A percentile compares a stretch with the other conserved stretches of the same genome.
Evolutionary conservation across 2,113 vertebrate species (phyloP).

Genomic region (Brachypodius melanocephalos): DNA sequence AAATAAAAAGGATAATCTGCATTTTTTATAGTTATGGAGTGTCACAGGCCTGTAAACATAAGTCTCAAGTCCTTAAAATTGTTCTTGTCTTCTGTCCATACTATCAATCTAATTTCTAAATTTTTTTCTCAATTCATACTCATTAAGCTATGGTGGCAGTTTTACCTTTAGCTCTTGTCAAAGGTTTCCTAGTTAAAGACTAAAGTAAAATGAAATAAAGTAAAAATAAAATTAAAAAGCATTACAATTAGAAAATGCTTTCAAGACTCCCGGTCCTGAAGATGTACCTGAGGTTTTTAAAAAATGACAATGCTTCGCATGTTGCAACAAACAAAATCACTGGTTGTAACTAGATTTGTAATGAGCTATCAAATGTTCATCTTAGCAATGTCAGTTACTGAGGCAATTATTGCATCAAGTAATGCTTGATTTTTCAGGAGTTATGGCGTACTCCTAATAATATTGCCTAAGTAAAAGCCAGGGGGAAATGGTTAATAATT

Average conservation of each 20-base stretch:
- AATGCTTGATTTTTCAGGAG: background rate
- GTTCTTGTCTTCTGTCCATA: background rate
- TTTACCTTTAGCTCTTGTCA: background rate
- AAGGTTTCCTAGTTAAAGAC: background rate
- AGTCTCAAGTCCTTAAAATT: background rate
- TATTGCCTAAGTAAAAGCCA: fast-evolving
- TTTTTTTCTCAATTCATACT: background rate
- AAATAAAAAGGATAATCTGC: constrained; percentile 30
- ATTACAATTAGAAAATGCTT: background rate
- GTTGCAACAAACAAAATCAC: background rate
- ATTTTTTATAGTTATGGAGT: background rate
- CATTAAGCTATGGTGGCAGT: background rate
- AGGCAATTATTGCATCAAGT: constrained; percentile 3
- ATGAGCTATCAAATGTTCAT: background rate
- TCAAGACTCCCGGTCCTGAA: background rate
- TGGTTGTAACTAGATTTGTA: background rate
- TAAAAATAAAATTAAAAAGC: background rate
- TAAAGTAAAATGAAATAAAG: background rate
- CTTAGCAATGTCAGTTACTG: background rate
- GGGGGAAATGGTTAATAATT: too few species aligned
- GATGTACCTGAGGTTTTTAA: background rate
- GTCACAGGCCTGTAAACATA: constrained; percentile 30
- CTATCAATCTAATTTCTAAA: background rate
- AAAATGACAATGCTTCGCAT: background rate
- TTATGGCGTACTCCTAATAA: background rate